Evolutionary conservation across 1,140 invertebrate genomes (phyloP).

Genomic region (Bombyx mori): ASM3026992v2 NC_085120.1:6303001-6303500

Average conservation of each 20-base stretch:
- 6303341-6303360: slow-evolving; percentile 43
- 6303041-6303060: too few species aligned
- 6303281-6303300: slow-evolving; percentile 45
- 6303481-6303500: slow-evolving; percentile 38
- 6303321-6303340: slow-evolving; percentile 45
- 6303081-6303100: too few species aligned
- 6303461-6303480: slow-evolving; percentile 53
- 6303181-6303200: too few species aligned
- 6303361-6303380: slow-evolving; percentile 50
- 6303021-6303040: too few species aligned
- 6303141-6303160: too few species aligned
- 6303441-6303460: slow-evolving; percentile 46
- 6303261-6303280: slow-evolving; percentile 40
- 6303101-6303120: too few species aligned
- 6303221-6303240: too few species aligned
- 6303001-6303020: too few species aligned
- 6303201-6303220: too few species aligned
- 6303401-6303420: slow-evolving; percentile 37
- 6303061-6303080: too few species aligned
- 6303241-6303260: background rate
- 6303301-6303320: slow-evolving; percentile 54
- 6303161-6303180: too few species aligned
- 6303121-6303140: too few species aligned
- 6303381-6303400: slow-evolving; percentile 46
- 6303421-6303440: slow-evolving; percentile 51